These are phyloP conservation scores for Grapholita molesta DNA, from an alignment of 1,140 invertebrate genomes.

Conservation along the genomic window DNA sequence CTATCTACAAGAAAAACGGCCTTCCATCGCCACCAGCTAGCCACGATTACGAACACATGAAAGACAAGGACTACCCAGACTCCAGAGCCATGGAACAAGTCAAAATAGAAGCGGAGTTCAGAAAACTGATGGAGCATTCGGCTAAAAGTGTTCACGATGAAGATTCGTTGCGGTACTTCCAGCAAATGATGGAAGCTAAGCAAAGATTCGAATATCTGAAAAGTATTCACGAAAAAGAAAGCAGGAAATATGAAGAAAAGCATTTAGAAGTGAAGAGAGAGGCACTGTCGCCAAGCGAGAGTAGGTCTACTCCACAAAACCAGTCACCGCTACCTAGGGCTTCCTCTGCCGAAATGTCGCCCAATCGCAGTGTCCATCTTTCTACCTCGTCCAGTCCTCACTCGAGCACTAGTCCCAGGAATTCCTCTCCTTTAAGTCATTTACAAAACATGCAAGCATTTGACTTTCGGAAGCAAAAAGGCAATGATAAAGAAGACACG, in stretches of 20 bases:
- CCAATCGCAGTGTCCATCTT: constrained; percentile 49
- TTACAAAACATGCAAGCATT: constrained; percentile 97
- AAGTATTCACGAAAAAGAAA: constrained; percentile 51
- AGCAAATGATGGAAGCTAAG: constrained; percentile 69
- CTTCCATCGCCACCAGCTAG: constrained; percentile 49
- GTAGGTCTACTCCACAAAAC: constrained; percentile 39
- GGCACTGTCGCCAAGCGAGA: constrained; percentile 41
- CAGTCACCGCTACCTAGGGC: constrained; percentile 48
- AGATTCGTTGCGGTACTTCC: constrained; percentile 71
- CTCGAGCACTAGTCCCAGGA: constrained; percentile 77
- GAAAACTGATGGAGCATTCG: constrained; percentile 68
- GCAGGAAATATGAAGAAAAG: constrained; percentile 36
- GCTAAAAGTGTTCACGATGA: constrained; percentile 57
- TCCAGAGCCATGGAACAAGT: constrained; percentile 60
- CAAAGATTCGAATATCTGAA: constrained; percentile 57
- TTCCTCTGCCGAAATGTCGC: constrained; percentile 56
- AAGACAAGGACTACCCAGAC: constrained; percentile 46
- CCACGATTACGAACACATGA: constrained; percentile 47
- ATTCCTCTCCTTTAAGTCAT: constrained; percentile 89
- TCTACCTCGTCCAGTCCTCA: constrained; percentile 70
- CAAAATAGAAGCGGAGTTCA: constrained; percentile 69
- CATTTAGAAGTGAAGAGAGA: constrained; percentile 49
- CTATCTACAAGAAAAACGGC: constrained; percentile 71
- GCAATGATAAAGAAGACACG: constrained; percentile 57
- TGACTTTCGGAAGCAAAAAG: constrained; percentile 87